Evolutionary conservation across 2,797 vertebrate species (phyloP).

Genomic region (Sitta carolinensis): DNA sequence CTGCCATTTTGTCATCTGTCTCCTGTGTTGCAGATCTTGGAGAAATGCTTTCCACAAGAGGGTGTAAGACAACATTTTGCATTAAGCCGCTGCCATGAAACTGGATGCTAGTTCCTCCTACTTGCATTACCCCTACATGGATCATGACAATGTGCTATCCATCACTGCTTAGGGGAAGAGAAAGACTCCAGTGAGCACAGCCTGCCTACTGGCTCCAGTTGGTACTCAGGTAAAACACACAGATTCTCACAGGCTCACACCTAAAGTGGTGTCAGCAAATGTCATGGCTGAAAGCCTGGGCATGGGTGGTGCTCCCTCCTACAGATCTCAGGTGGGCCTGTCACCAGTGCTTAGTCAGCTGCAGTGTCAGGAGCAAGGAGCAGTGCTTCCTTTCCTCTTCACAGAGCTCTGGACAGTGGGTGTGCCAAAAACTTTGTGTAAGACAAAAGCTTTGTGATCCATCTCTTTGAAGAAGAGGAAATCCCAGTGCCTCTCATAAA

Average conservation of each 20-base stretch:
- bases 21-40: neutral
- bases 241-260: fast-evolving
- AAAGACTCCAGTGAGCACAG: neutral
- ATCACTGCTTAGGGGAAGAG: neutral
- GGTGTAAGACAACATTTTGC: neutral
- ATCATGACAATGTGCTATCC: neutral
- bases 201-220: neutral
- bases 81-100: neutral
- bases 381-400: neutral
- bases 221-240: neutral
- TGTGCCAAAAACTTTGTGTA: neutral
- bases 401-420: fast-evolving
- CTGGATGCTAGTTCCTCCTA: neutral
- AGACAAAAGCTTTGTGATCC: neutral
- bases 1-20: neutral
- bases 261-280: neutral
- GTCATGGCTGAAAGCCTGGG: neutral
- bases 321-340: fast-evolving
- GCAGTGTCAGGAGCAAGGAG: neutral
- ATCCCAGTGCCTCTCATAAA: fast-evolving
- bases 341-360: neutral
- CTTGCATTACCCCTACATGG: neutral
- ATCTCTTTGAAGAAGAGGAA: neutral
- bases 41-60: neutral
- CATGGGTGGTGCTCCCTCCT: fast-evolving